A percentile compares a stretch with the other conserved stretches of the same genome.
Conservation (phyloP, 2,113 vertebrate genomes). For the Typhlomys cinereus region DNA sequence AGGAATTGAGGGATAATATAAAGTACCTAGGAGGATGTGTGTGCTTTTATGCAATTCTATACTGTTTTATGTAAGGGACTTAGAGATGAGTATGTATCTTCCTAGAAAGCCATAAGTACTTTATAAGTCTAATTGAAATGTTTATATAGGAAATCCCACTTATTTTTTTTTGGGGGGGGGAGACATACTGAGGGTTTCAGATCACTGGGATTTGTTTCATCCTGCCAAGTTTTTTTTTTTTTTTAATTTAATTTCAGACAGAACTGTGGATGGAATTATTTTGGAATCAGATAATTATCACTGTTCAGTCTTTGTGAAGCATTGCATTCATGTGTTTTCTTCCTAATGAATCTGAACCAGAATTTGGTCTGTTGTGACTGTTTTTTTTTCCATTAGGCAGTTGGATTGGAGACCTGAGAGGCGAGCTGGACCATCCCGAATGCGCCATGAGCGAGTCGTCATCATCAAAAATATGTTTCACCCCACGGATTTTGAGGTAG, state of each 20-base stretch:
- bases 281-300: constrained; percentile 30
- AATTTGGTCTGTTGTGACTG: constrained; percentile 78
- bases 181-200: constrained; percentile 2
- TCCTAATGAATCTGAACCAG: constrained; percentile 80
- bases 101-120: not conserved
- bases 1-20: not conserved
- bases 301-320: constrained; percentile 38
- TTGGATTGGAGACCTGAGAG: constrained; percentile 98
- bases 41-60: not conserved
- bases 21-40: not conserved
- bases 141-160: too few species aligned
- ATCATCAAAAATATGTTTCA: constrained; percentile 99
- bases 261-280: not conserved
- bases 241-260: constrained; percentile 21
- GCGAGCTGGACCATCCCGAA: constrained; percentile 85
- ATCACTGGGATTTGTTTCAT: not conserved
- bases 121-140: constrained; percentile 3
- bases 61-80: not conserved
- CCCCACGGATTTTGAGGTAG: constrained; percentile 95
- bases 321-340: constrained; percentile 52
- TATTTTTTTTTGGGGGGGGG: too few species aligned
- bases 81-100: not conserved
- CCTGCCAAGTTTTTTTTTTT: not conserved
- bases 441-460: constrained; percentile 93
- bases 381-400: constrained; percentile 89